A percentile compares a stretch with the other conserved stretches of the same genome.
phyloP scores from a whole-genome alignment of 2,888 invertebrate genomes.

The Apodemia zela region DNA sequence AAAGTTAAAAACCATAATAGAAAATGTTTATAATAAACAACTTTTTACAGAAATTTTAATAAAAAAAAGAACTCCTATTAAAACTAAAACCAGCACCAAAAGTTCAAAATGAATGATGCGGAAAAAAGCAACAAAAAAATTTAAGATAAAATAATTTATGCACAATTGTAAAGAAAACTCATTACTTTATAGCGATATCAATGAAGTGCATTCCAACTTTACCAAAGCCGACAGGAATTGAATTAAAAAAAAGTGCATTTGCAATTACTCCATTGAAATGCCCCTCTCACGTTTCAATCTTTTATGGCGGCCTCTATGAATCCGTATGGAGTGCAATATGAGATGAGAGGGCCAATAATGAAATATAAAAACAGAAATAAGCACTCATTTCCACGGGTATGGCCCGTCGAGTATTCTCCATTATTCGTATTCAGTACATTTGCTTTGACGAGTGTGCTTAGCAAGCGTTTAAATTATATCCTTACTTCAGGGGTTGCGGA shows the following conservation, averaged over 20 bases:
- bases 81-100: not conserved
- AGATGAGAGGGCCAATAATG: conserved; percentile 79
- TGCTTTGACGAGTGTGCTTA: conserved; percentile 69
- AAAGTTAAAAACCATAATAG: too few species aligned
- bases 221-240: conserved; percentile 71
- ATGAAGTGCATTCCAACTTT: conserved; percentile 75
- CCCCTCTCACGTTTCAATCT: conserved; percentile 78
- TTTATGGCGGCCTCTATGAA: conserved; percentile 75
- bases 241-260: conserved; percentile 74
- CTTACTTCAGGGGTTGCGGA: conserved; percentile 38
- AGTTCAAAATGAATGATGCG: not conserved
- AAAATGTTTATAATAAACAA: too few species aligned
- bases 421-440: conserved; percentile 69
- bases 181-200: conserved; percentile 71
- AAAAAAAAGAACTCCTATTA: not conserved
- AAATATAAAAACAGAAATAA: conserved; percentile 78
- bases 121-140: conserved; percentile 21
- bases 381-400: conserved; percentile 64
- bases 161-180: conserved; percentile 50
- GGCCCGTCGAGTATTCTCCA: conserved; percentile 64
- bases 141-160: conserved; percentile 29
- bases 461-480: conserved; percentile 63
- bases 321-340: conserved; percentile 72
- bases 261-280: conserved; percentile 77
- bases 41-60: not conserved